A percentile compares a stretch with the other conserved stretches of the same genome.
These are phyloP conservation scores for Varecia variegata DNA, from an alignment of 2,797 vertebrate genomes.

Conservation along the genomic window DNA sequence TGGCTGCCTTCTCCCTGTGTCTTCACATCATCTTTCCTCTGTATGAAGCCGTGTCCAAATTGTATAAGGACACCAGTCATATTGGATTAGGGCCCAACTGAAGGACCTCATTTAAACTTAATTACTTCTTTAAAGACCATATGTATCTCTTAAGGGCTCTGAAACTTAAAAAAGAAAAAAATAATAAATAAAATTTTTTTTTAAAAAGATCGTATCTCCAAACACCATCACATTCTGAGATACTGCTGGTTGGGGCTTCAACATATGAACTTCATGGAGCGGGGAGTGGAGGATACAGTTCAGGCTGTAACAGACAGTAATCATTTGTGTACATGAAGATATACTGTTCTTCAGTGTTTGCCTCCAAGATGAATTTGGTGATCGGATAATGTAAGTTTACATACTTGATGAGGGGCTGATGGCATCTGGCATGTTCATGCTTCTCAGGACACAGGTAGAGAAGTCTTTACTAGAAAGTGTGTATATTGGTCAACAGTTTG, in stretches of 20 bases:
- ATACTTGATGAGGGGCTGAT: not conserved
- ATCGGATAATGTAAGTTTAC: not conserved
- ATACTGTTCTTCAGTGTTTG: accelerated
- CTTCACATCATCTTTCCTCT: not conserved
- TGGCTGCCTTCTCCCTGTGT: not conserved
- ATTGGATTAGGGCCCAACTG: not conserved
- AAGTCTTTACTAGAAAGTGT: not conserved
- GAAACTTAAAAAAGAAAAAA: too few relatives aligned
- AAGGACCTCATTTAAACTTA: not conserved
- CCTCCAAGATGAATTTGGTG: not conserved
- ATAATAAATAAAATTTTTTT: too few relatives aligned
- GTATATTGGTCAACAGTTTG: not conserved
- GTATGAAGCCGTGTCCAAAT: not conserved
- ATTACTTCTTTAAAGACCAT: not conserved
- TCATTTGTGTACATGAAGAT: not conserved
- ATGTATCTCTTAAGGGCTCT: too few relatives aligned
- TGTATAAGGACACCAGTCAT: not conserved
- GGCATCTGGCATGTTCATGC: not conserved
- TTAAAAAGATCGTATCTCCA: not conserved
- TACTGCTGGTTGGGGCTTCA: not conserved
- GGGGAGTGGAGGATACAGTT: not conserved
- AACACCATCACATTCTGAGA: not conserved
- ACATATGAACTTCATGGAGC: not conserved
- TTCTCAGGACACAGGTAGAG: not conserved
- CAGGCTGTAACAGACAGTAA: not conserved